These are phyloP conservation scores for Musca vetustissima DNA, from an alignment of 1,140 invertebrate genomes.

Conservation along the genomic window DNA sequence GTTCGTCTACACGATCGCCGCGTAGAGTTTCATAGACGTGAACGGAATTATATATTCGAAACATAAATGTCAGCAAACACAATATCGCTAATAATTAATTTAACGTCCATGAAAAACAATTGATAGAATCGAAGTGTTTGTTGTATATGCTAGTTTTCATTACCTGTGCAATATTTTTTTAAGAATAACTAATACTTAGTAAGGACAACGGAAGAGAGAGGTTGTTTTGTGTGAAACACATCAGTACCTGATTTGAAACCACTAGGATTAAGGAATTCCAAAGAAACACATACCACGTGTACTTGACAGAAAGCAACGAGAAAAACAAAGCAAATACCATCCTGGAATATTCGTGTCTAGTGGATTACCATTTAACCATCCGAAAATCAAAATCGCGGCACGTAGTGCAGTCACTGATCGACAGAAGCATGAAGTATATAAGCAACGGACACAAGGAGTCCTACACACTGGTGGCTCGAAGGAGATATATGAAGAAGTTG, in stretches of 20 bases:
- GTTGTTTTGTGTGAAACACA: background rate
- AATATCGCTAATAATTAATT: too few relatives aligned
- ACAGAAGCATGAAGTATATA: slow-evolving; percentile 59
- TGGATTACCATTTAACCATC: too few relatives aligned
- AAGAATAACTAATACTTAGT: too few relatives aligned
- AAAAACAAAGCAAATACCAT: background rate
- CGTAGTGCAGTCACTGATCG: background rate
- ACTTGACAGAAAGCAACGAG: background rate
- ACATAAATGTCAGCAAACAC: too few relatives aligned
- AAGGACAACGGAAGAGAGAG: too few relatives aligned
- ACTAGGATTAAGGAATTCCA: background rate
- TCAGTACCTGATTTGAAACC: slow-evolving; percentile 20
- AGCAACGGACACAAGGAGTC: slow-evolving; percentile 58
- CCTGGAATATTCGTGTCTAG: too few relatives aligned
- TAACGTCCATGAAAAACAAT: too few relatives aligned
- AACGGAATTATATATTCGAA: too few relatives aligned
- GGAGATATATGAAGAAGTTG: slow-evolving; percentile 60
- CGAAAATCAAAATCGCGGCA: too few relatives aligned
- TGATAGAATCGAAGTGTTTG: too few relatives aligned
- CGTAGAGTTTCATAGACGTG: background rate
- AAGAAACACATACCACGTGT: background rate
- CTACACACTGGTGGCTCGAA: slow-evolving; percentile 59
- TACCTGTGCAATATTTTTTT: too few relatives aligned
- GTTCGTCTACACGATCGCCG: background rate
- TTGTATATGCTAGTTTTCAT: too few relatives aligned